These are phyloP conservation scores for Pogonocherus hispidulus DNA, from an alignment of 2,888 invertebrate species.

Conservation along the genomic window DNA sequence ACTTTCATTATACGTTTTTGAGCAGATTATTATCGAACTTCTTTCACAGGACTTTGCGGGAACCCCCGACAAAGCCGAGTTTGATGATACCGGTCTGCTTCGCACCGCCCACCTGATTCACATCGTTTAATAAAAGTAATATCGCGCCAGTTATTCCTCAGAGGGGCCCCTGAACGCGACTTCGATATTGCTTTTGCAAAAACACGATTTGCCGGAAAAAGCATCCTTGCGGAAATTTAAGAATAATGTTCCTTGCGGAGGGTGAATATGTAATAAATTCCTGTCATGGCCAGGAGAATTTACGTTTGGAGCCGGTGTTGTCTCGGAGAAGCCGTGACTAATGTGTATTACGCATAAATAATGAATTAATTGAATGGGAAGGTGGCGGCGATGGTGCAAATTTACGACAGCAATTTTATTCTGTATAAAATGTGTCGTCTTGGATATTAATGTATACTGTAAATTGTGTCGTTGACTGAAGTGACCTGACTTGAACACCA, in stretches of 20 bases:
- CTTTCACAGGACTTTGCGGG: no score
- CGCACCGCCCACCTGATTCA: conserved; percentile 6
- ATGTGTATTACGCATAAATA: conserved; percentile 32
- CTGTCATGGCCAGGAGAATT: conserved; percentile 25
- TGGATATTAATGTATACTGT: no score
- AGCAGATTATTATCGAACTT: no score
- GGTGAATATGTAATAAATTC: conserved; percentile 33
- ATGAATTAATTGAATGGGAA: conserved; percentile 24
- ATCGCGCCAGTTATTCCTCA: conserved; percentile 5
- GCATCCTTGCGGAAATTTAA: conserved; percentile 32
- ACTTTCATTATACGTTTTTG: no score
- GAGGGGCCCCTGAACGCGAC: neutral
- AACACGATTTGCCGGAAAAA: conserved; percentile 20
- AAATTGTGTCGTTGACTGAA: no score
- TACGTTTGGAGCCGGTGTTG: conserved; percentile 9
- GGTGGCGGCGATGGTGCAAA: neutral
- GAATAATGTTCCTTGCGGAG: conserved; percentile 27
- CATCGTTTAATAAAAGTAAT: conserved; percentile 33
- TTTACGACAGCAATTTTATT: neutral
- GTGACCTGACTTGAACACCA: no score
- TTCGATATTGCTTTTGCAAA: conserved; percentile 29
- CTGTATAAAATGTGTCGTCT: no score
- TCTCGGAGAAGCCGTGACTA: conserved; percentile 16
- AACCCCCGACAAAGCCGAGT: neutral
- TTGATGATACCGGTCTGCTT: neutral